Conservation (phyloP, 2,797 vertebrate genomes). For the Hydrophis major region DNA sequence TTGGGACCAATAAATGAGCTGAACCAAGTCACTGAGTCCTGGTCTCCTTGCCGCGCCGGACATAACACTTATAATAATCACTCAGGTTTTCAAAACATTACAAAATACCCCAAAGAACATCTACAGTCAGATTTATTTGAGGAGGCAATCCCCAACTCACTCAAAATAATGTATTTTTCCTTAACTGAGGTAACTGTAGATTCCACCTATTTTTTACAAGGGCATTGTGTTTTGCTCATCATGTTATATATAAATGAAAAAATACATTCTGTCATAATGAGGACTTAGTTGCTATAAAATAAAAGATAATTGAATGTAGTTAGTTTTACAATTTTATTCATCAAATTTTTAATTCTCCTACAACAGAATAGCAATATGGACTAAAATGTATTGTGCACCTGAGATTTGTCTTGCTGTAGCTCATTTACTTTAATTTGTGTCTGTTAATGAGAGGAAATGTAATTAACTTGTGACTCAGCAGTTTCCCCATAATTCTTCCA, state of each 20-base stretch:
- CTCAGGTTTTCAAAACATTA: not conserved
- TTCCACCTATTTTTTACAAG: slow-evolving; percentile 2
- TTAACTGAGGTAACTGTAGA: not conserved
- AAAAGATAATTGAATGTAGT: slow-evolving; percentile 17
- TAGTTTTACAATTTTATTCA: slow-evolving; percentile 42
- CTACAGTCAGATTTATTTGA: not conserved
- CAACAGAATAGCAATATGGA: slow-evolving; percentile 63
- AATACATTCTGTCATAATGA: not conserved
- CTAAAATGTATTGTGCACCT: slow-evolving; percentile 60
- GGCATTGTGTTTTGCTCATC: not conserved
- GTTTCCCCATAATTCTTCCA: slow-evolving; percentile 61
- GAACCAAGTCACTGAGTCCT: too few relatives aligned
- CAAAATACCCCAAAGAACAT: not conserved
- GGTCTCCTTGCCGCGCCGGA: too few relatives aligned
- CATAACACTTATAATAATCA: too few relatives aligned
- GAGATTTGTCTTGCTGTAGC: slow-evolving; percentile 71
- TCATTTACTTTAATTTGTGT: slow-evolving; percentile 78
- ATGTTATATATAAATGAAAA: not conserved
- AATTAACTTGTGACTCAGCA: slow-evolving; percentile 73
- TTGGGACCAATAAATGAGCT: too few relatives aligned
- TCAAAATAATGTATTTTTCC: not conserved
- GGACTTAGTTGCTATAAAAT: slow-evolving; percentile 1
- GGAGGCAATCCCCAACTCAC: not conserved
- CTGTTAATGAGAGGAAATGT: slow-evolving; percentile 67
- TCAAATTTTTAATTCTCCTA: slow-evolving; percentile 48